Conservation (phyloP, 1,140 invertebrate species). For the Phocides pigmalion region DNA sequence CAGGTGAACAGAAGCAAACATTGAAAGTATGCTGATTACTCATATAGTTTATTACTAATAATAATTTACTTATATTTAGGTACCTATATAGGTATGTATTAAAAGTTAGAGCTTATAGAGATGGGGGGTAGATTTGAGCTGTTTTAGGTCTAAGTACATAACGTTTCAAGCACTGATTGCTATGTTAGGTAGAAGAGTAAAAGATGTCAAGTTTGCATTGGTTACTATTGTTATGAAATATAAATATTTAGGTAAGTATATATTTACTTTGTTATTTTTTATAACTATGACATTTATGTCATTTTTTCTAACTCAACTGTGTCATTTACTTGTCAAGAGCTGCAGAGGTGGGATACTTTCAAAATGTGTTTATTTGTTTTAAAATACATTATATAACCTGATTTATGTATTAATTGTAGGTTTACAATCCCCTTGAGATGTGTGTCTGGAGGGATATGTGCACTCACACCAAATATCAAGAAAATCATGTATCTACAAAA, state of each 20-base stretch:
- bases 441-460: neutral
- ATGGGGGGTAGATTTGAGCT: neutral
- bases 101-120: no score
- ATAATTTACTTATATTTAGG: no score
- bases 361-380: slow-evolving; percentile 14
- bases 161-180: no score
- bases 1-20: no score
- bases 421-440: slow-evolving; percentile 1
- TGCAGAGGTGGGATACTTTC: slow-evolving; percentile 15
- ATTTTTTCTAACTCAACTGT: slow-evolving; percentile 22
- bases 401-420: slow-evolving; percentile 17
- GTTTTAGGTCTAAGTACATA: no score
- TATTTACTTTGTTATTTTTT: slow-evolving; percentile 1
- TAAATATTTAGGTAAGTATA: slow-evolving; percentile 16
- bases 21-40: no score
- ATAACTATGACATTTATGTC: slow-evolving; percentile 27
- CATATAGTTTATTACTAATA: no score
- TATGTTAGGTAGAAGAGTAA: no score
- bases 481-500: slow-evolving; percentile 23
- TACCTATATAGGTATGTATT: no score
- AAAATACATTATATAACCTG: slow-evolving; percentile 10
- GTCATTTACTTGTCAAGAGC: slow-evolving; percentile 25
- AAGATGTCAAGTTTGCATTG: neutral
- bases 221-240: neutral
- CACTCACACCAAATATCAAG: neutral